Evolutionary conservation across 2,113 vertebrate genomes (phyloP).

Genomic region (Salvator merianae): DNA sequence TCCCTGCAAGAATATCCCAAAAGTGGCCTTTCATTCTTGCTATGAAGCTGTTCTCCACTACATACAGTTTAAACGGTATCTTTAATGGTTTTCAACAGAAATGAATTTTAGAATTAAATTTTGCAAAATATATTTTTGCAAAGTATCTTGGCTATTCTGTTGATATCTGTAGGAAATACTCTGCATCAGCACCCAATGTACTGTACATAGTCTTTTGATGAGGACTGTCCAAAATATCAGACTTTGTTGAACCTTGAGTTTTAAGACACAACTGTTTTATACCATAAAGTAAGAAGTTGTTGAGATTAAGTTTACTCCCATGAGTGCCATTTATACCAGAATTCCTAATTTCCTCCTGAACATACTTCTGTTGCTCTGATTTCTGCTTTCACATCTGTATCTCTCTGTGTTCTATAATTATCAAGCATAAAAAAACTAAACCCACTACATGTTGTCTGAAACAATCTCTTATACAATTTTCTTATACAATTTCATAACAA

Average conservation of each 20-base stretch:
- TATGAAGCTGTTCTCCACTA: not conserved
- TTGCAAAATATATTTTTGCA: not conserved
- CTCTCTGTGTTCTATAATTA: too few species aligned
- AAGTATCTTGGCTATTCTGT: too few species aligned
- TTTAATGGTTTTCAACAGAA: not conserved
- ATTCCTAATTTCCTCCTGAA: too few species aligned
- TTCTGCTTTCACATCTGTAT: too few species aligned
- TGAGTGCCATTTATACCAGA: not conserved
- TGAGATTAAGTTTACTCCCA: not conserved
- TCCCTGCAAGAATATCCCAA: not conserved
- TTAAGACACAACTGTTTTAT: not conserved
- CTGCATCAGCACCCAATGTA: not conserved
- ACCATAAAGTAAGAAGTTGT: not conserved
- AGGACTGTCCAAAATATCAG: not conserved
- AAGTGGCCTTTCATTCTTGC: not conserved
- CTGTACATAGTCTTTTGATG: not conserved
- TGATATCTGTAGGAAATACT: not conserved
- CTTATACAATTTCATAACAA: too few species aligned
- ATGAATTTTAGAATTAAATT: not conserved
- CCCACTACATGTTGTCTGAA: too few species aligned
- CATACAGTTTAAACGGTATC: not conserved
- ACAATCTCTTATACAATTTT: too few species aligned
- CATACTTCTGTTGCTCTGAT: too few species aligned
- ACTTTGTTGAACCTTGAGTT: not conserved
- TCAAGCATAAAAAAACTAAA: too few species aligned